Base-by-base conservation (phyloP, 2,113 vertebrate genomes). In the Puffinus mauretanicus region DNA sequence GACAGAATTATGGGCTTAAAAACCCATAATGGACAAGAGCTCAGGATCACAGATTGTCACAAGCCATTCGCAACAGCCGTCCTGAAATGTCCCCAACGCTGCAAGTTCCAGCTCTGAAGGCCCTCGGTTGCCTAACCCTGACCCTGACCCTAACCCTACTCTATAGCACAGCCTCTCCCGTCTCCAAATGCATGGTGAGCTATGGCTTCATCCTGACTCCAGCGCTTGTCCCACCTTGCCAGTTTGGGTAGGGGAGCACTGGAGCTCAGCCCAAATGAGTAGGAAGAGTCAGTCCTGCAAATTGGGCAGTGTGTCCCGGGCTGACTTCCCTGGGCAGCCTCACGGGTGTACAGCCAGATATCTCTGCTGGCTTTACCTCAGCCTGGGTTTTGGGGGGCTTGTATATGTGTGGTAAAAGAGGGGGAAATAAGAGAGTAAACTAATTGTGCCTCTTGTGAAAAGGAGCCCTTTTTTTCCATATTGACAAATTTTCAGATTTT, bases 11-110 rank as follows among this genome's bases (percentile, higher is more conserved):
- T 15, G 32, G 26, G 3, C 32, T 61, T 73, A 40, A 86, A 90
- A 36, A 2, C 16, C 11, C 4, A 0, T 6, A 13, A 90, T 1
- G 16, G 29, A 16, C n/a, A 27, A 38, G 71, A 69, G 58, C 27
- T 96, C 16, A 9, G 70, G 52, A 16, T 34, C n/a, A 7, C 14
- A 40, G 38, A 62, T 7, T 46, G 34, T 44, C 76, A 46, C 62
- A 57, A 64, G 66, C n/a, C 42, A 16, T 32, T 38, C 2, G 1
- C 44, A 82, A 49, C 40, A 86, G 66, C 38, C 34, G 10, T 34
- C 32, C 5, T 42, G 65, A 49, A 49, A 30, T 3, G 11, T 11
- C 20, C 54, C 21, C 49, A 42, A 0, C 7, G 54, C 62, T 85
- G 30, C 49, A 57, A 60, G 12, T 8, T 36, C 62, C 85, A 76